Percentiles rank a stretch among this genome's conserved stretches.
Conservation (phyloP, 1,140 invertebrate genomes). For the Triops cancriformis region DNA sequence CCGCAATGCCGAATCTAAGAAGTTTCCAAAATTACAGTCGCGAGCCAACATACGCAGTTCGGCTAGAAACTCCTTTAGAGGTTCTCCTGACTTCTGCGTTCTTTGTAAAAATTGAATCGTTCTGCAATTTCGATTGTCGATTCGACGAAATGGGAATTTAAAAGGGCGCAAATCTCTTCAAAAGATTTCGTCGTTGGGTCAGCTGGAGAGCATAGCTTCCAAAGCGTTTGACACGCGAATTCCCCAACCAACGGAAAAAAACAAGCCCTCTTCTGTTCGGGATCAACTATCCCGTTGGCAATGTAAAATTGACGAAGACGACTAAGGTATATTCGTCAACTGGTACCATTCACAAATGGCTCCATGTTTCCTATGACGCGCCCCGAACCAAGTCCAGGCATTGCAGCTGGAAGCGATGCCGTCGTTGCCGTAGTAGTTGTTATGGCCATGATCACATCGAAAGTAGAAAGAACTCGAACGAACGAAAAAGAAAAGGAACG, state of each 20-base stretch:
- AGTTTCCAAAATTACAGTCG: too few relatives aligned
- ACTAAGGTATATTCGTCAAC: slow-evolving; percentile 9
- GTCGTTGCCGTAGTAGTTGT: neutral
- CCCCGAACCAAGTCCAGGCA: neutral
- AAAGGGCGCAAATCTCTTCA: slow-evolving; percentile 16
- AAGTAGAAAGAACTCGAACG: neutral
- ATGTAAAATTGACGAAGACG: slow-evolving; percentile 3
- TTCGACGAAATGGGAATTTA: too few relatives aligned
- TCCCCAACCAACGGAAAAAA: slow-evolving; percentile 16
- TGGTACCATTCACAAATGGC: neutral
- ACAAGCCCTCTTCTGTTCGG: slow-evolving; percentile 2
- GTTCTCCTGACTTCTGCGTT: too few relatives aligned
- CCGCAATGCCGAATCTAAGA: too few relatives aligned
- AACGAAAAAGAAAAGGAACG: neutral
- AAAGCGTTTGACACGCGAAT: neutral
- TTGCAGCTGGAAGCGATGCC: neutral
- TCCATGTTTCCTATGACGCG: neutral
- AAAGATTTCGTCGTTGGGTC: neutral
- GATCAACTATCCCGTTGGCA: slow-evolving; percentile 15
- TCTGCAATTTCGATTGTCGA: too few relatives aligned
- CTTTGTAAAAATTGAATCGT: too few relatives aligned
- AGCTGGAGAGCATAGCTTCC: slow-evolving; percentile 14
- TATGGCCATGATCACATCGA: neutral
- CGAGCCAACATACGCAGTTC: too few relatives aligned
- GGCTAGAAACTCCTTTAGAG: too few relatives aligned